Evolutionary conservation across 1,140 invertebrate species (phyloP).

Genomic region (Argopecten irradians): DNA sequence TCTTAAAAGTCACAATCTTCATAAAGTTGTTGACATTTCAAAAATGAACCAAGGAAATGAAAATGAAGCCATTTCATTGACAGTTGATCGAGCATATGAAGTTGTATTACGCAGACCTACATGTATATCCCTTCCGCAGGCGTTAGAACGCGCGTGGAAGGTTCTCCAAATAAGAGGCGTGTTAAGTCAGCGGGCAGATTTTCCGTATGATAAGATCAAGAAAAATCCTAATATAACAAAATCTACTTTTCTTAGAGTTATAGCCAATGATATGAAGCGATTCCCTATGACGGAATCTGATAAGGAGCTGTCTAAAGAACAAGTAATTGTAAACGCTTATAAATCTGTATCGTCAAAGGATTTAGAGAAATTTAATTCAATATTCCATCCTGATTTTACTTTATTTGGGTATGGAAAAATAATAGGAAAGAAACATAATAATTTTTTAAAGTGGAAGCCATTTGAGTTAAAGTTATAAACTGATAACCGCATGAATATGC

Average conservation of each 20-base stretch:
- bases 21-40: background rate
- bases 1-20: background rate
- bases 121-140: background rate
- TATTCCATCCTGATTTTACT: slow-evolving; percentile 31
- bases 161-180: slow-evolving; percentile 30
- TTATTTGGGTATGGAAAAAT: slow-evolving; percentile 26
- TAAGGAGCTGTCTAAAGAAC: background rate
- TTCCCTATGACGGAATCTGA: background rate
- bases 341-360: background rate
- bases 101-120: background rate
- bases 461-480: too few species aligned
- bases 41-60: slow-evolving; percentile 18
- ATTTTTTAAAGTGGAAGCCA: too few species aligned
- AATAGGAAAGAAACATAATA: too few species aligned
- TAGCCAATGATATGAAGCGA: slow-evolving; percentile 73
- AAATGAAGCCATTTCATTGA: slow-evolving; percentile 18
- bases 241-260: background rate
- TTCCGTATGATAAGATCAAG: background rate
- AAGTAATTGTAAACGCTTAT: slow-evolving; percentile 13
- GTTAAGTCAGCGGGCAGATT: background rate
- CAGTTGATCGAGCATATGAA: background rate
- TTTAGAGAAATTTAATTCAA: background rate
- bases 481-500: too few species aligned
- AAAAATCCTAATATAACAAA: background rate
- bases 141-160: background rate